These are phyloP conservation scores for Mamestra configurata DNA, from an alignment of 1,140 invertebrate species.

Conservation along the genomic window DNA sequence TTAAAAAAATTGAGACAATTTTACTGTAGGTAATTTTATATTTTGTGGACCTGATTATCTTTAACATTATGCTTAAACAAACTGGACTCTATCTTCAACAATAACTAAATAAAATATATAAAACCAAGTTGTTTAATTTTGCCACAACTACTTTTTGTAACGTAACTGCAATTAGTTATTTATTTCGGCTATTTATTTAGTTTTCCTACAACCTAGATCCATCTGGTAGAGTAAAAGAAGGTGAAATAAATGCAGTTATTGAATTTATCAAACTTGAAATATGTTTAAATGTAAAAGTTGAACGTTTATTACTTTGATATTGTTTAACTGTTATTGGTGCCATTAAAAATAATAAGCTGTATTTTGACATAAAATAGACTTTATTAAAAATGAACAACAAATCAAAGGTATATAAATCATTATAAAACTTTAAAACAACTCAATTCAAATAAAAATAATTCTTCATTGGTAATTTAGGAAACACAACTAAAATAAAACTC, in stretches of 20 bases:
- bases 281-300: slow-evolving; percentile 1
- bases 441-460: slow-evolving; percentile 24
- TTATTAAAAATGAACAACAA: slow-evolving; percentile 5
- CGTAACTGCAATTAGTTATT: background rate
- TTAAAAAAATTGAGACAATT: no score
- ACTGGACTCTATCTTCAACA: no score
- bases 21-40: no score
- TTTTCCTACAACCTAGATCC: slow-evolving; percentile 8
- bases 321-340: background rate
- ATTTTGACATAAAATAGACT: background rate
- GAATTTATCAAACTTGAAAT: no score
- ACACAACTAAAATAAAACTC: background rate
- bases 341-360: background rate
- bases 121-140: no score
- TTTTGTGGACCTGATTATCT: no score
- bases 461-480: background rate
- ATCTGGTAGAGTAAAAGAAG: background rate
- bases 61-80: no score
- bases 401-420: background rate
- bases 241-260: no score
- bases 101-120: no score
- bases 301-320: slow-evolving; percentile 6
- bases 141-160: background rate
- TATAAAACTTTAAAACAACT: slow-evolving; percentile 21
- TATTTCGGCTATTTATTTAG: slow-evolving; percentile 15